phyloP scores from a whole-genome alignment of 2,797 vertebrate genomes.

The Pterois miles region DNA sequence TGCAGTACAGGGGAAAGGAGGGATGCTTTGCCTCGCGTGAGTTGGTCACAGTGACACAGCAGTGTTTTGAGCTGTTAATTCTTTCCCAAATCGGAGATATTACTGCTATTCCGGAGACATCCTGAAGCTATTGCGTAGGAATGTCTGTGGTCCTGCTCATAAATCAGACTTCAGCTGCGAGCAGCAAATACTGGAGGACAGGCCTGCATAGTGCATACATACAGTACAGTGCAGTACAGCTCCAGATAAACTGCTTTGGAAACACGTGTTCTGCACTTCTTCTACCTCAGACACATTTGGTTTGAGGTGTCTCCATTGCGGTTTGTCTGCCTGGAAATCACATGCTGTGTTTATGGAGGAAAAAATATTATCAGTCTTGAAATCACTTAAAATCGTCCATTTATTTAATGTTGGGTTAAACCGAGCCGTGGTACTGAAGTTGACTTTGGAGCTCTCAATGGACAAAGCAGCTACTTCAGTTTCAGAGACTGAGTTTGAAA shows the following conservation, averaged over 20 bases:
- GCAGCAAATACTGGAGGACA: slow-evolving; percentile 40
- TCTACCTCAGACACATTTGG: slow-evolving; percentile 39
- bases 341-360: slow-evolving; percentile 16
- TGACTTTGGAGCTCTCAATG: slow-evolving; percentile 28
- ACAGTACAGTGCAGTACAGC: slow-evolving; percentile 20
- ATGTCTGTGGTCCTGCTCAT: slow-evolving; percentile 72
- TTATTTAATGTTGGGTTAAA: slow-evolving; percentile 18
- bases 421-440: neutral
- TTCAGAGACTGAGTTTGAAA: slow-evolving; percentile 19
- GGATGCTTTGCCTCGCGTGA: slow-evolving; percentile 46
- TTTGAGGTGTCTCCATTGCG: slow-evolving; percentile 23
- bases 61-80: slow-evolving; percentile 67
- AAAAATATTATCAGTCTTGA: neutral
- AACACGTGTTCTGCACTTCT: slow-evolving; percentile 45
- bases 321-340: slow-evolving; percentile 36
- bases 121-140: slow-evolving; percentile 79
- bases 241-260: slow-evolving; percentile 29
- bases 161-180: slow-evolving; percentile 70
- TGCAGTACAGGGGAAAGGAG: neutral
- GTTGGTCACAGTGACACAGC: slow-evolving; percentile 43
- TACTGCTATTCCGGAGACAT: slow-evolving; percentile 68
- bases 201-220: slow-evolving; percentile 36
- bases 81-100: slow-evolving; percentile 74
- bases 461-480: slow-evolving; percentile 29
- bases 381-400: neutral